These are phyloP conservation scores for Drosophila anomelani DNA, from an alignment of 2,888 invertebrate genomes.

Conservation along the genomic window DNA sequence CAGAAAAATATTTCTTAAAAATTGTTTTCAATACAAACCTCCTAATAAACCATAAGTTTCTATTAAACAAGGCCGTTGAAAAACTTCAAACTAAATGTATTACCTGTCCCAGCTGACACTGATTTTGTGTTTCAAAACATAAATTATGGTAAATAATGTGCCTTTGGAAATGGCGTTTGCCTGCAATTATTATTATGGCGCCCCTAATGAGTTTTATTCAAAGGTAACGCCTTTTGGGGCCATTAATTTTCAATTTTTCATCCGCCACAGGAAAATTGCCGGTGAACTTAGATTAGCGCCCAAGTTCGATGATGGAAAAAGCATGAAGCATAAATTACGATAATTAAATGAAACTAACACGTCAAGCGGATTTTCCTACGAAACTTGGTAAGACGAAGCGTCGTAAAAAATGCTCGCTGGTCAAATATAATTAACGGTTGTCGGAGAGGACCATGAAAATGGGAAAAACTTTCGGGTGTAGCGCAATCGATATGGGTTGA, in stretches of 20 bases:
- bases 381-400: neutral
- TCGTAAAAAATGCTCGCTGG: constrained; percentile 21
- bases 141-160: constrained; percentile 6
- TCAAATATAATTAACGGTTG: constrained; percentile 35
- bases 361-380: constrained; percentile 24
- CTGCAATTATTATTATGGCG: constrained; percentile 10
- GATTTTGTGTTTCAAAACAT: constrained; percentile 1
- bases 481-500: constrained; percentile 30
- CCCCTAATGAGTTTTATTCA: constrained; percentile 27
- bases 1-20: neutral
- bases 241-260: constrained; percentile 37
- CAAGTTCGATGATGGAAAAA: constrained; percentile 11
- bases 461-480: constrained; percentile 40
- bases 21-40: neutral
- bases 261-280: neutral
- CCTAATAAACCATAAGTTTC: neutral
- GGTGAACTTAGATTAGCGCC: constrained; percentile 8
- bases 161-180: constrained; percentile 5
- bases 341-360: constrained; percentile 43
- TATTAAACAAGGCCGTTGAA: neutral
- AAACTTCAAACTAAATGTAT: neutral
- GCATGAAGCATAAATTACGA: constrained; percentile 27
- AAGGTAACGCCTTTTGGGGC: constrained; percentile 16
- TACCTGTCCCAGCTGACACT: neutral
- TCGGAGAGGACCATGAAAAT: constrained; percentile 14